A percentile compares a stretch with the other conserved stretches of the same genome.
phyloP scores from a whole-genome alignment of 2,797 vertebrate species.

The Esox masquinongy region DNA sequence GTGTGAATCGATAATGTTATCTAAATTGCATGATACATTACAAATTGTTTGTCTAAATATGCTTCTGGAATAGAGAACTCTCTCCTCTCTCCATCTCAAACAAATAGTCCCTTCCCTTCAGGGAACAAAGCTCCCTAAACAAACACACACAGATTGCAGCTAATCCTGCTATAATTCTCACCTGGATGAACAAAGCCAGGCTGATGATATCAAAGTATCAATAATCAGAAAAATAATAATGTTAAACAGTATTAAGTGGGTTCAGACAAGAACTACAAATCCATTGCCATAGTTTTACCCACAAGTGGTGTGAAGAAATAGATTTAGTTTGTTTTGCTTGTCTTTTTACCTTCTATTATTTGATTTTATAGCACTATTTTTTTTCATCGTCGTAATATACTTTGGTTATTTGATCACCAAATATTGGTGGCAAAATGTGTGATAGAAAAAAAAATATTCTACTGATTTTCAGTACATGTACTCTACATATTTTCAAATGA shows the following conservation, averaged over 20 bases:
- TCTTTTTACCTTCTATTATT: not conserved
- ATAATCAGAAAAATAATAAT: constrained; percentile 18
- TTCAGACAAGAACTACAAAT: constrained; percentile 8
- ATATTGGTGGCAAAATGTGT: not conserved
- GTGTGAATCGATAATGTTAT: no score
- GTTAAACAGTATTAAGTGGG: not conserved
- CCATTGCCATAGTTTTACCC: not conserved
- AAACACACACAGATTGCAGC: constrained; percentile 20
- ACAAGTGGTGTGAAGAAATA: not conserved
- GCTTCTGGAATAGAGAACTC: constrained; percentile 11
- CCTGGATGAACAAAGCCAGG: constrained; percentile 22
- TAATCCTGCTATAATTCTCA: constrained; percentile 24
- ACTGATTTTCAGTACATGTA: not conserved
- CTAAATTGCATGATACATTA: no score
- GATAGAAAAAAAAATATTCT: not conserved
- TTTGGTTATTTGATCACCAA: not conserved
- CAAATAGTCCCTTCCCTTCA: constrained; percentile 59
- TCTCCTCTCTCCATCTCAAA: constrained; percentile 37
- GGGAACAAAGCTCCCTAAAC: constrained; percentile 34
- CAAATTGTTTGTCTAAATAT: no score
- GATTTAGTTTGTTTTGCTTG: not conserved
- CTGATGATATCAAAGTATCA: not conserved
- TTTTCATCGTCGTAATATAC: not conserved
- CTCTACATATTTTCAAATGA: not conserved
- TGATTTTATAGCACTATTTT: not conserved